A percentile compares a stretch with the other conserved stretches of the same genome.
phyloP scores from a whole-genome alignment of 1,140 invertebrate genomes.

The Drosophila yakuba region DNA sequence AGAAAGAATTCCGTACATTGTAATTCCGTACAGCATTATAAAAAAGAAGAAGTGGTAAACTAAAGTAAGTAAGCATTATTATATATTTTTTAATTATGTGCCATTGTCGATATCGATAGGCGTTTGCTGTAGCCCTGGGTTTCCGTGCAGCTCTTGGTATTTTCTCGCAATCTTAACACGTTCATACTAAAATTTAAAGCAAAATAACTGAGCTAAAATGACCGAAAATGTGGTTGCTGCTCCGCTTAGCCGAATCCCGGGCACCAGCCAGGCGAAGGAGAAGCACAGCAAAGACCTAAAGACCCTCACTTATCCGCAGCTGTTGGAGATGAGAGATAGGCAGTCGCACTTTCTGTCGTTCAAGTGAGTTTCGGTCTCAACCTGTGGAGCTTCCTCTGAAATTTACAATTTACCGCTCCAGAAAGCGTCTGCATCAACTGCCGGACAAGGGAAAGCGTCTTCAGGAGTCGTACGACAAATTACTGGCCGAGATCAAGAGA shows the following conservation, averaged over 20 bases:
- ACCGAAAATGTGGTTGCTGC: constrained; percentile 33
- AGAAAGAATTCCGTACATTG: too few species aligned
- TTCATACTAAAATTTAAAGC: constrained; percentile 2
- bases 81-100: not conserved
- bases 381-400: constrained; percentile 8
- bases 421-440: constrained; percentile 85
- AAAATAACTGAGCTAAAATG: constrained; percentile 35
- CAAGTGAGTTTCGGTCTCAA: constrained; percentile 84
- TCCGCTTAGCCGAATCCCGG: constrained; percentile 53
- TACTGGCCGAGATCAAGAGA: constrained; percentile 86
- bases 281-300: constrained; percentile 76
- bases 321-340: constrained; percentile 85
- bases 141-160: not conserved
- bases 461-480: constrained; percentile 86
- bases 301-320: constrained; percentile 84
- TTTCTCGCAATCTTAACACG: not conserved
- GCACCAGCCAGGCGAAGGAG: constrained; percentile 53
- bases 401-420: constrained; percentile 22
- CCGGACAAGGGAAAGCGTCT: constrained; percentile 90
- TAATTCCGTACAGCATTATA: not conserved
- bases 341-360: constrained; percentile 85
- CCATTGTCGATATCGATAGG: not conserved
- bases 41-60: too few species aligned
- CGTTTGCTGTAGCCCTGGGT: not conserved
- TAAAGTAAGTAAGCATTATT: not conserved